Evolutionary conservation across 92 coral and sea anemone genomes (phyloP), one percentile per base, ranked within the genome.

Genomic region (Scolanthus callimorphus): DNA sequence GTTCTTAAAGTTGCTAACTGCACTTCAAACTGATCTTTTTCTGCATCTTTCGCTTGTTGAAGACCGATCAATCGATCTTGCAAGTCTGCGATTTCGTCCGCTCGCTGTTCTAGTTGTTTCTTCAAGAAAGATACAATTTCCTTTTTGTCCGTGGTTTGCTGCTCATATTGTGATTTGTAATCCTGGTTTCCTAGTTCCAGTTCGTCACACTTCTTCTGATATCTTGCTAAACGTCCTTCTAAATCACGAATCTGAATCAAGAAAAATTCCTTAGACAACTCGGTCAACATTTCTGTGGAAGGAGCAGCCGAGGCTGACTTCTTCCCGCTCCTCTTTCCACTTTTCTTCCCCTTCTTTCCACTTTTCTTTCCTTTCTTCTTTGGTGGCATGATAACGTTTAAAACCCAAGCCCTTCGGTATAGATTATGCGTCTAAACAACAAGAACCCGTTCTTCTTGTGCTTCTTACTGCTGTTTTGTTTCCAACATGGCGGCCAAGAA

Each of bases 181-280:
- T 90, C 97, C 41, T 88, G 85, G 61, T 92, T 92, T 39, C 76
- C 88, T 17, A 92, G 64, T 45, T 84, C 97, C 26, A 92, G 73
- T 37, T 88, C 96, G 58, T 92, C 97, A 70, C 97, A 92, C 53
- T 92, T 92, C 90, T 88, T 92, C 71, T 92, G 97, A 62, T 92
- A 92, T 54, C 97, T 72, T 57, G 79, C 55, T n/a, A 92, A 51
- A 43, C 97, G 82, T 57, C 56, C 97, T 66, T 92, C 97, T 52
- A 92, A 75, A 57, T 92, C 97, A 2, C 97, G 92, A 38, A 92
- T 92, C 71, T 92, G 97, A 22, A 92, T 71, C 21, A 92, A 73
- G 67, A 92, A 92, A 69, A 72, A 92, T 31, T 88, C 97, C 68
- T 92, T 92, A 43, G 97, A 92, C 12, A 92, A 74, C 48, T 92